These are phyloP conservation scores for Symphodus melops DNA, from an alignment of 2,113 vertebrate genomes.

Conservation along the genomic window DNA sequence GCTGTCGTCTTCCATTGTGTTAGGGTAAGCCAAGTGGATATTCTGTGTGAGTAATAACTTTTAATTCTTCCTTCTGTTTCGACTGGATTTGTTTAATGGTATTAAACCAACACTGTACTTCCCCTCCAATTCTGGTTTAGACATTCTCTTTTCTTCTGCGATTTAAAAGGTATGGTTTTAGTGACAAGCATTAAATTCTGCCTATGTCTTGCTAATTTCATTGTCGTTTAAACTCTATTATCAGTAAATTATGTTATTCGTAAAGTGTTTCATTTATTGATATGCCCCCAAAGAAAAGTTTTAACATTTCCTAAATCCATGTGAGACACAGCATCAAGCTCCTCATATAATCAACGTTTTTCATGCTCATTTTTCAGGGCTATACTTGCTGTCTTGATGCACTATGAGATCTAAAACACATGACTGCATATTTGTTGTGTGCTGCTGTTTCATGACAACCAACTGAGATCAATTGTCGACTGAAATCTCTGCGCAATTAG, in stretches of 20 bases:
- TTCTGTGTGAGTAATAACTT: neutral
- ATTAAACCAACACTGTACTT: neutral
- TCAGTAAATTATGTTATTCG: too few species aligned
- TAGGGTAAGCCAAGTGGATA: neutral
- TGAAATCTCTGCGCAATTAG: constrained; percentile 70
- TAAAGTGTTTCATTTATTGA: too few species aligned
- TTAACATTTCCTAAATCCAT: too few species aligned
- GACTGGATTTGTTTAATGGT: neutral
- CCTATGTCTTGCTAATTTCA: neutral
- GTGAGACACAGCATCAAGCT: neutral
- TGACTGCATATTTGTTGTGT: constrained; percentile 52
- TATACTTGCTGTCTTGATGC: constrained; percentile 19
- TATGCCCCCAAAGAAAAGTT: too few species aligned
- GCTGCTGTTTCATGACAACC: constrained; percentile 73
- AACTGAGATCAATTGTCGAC: constrained; percentile 70
- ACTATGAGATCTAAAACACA: constrained; percentile 27
- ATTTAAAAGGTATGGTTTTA: neutral
- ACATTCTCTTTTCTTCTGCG: neutral
- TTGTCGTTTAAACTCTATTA: too few species aligned
- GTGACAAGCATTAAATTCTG: neutral
- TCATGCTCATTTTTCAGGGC: constrained; percentile 11
- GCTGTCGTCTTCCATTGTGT: neutral
- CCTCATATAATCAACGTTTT: neutral
- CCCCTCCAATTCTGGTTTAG: too few species aligned
- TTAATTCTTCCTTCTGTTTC: neutral